A percentile compares a stretch with the other conserved stretches of the same genome.
Conservation (phyloP, 2,888 invertebrate species). For the Hypsopygia costalis region DNA sequence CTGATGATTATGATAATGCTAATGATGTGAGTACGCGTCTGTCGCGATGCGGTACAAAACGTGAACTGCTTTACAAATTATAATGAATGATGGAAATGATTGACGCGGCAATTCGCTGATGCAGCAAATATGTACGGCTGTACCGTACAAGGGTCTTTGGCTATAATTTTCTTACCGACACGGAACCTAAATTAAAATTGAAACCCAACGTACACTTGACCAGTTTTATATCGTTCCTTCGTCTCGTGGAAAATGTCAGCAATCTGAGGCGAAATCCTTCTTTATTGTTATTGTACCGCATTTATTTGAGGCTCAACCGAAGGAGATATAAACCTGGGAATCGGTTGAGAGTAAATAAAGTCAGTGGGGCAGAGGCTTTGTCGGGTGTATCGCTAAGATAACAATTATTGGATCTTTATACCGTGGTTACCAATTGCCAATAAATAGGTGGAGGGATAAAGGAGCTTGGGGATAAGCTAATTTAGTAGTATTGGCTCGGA, state of each 20-base stretch:
- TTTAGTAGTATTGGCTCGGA: not conserved
- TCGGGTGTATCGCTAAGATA: slow-evolving; percentile 54
- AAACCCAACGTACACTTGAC: not conserved
- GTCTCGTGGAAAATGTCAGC: slow-evolving; percentile 70
- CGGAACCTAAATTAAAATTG: not conserved
- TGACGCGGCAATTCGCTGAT: too few relatives aligned
- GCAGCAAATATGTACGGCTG: too few relatives aligned
- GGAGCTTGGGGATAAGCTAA: slow-evolving; percentile 13
- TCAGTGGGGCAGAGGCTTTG: slow-evolving; percentile 42
- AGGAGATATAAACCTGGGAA: slow-evolving; percentile 66
- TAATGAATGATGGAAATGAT: too few relatives aligned
- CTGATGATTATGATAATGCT: too few relatives aligned
- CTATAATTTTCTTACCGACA: too few relatives aligned
- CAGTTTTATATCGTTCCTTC: slow-evolving; percentile 48
- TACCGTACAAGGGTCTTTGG: too few relatives aligned
- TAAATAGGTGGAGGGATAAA: slow-evolving; percentile 21
- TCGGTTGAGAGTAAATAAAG: slow-evolving; percentile 66
- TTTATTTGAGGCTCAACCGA: slow-evolving; percentile 60
- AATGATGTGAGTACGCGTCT: too few relatives aligned
- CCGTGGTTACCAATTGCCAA: slow-evolving; percentile 38
- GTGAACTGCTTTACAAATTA: too few relatives aligned
- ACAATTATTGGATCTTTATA: slow-evolving; percentile 64
- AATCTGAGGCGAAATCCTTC: slow-evolving; percentile 67
- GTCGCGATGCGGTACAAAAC: too few relatives aligned
- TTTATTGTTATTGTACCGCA: slow-evolving; percentile 74